These are phyloP conservation scores for Nephotettix cincticeps DNA, from an alignment of 1,140 invertebrate species.

Conservation along the genomic window DNA sequence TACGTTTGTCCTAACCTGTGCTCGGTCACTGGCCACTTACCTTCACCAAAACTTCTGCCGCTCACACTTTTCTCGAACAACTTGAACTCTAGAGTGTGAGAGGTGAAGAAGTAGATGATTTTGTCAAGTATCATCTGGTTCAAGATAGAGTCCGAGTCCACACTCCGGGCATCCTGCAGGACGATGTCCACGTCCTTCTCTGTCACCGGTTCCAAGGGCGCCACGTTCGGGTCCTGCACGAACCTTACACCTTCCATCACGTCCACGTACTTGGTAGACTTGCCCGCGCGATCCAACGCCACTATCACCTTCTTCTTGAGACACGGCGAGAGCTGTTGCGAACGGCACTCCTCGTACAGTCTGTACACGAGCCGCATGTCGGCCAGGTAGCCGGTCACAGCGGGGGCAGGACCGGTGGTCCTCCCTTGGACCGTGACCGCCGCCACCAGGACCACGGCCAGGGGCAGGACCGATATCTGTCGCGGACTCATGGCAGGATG, in stretches of 20 bases:
- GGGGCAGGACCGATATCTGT: slow-evolving; percentile 38
- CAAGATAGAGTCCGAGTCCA: slow-evolving; percentile 68
- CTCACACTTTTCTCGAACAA: slow-evolving; percentile 26
- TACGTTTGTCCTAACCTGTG: too few relatives aligned
- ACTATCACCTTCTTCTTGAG: slow-evolving; percentile 73
- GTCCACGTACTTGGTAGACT: slow-evolving; percentile 59
- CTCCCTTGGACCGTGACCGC: slow-evolving; percentile 46
- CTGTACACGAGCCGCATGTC: slow-evolving; percentile 58
- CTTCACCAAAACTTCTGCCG: slow-evolving; percentile 14
- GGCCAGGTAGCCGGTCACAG: slow-evolving; percentile 46
- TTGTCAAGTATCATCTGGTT: slow-evolving; percentile 73
- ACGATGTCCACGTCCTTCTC: slow-evolving; percentile 64
- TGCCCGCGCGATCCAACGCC: slow-evolving; percentile 66
- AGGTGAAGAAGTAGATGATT: slow-evolving; percentile 68
- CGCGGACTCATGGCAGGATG: slow-evolving; percentile 7
- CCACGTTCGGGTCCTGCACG: slow-evolving; percentile 56
- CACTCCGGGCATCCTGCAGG: slow-evolving; percentile 59
- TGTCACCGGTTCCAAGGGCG: slow-evolving; percentile 45
- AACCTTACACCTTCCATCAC: slow-evolving; percentile 71
- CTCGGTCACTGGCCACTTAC: slow-evolving; percentile 12
- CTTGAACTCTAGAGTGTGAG: slow-evolving; percentile 67
- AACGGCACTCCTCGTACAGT: slow-evolving; percentile 73
- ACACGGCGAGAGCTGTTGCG: slow-evolving; percentile 66
- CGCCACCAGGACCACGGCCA: slow-evolving; percentile 48
- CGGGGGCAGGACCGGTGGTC: slow-evolving; percentile 42